phyloP scores from a whole-genome alignment of 2,888 invertebrate species.

The Eulithis prunata region DNA sequence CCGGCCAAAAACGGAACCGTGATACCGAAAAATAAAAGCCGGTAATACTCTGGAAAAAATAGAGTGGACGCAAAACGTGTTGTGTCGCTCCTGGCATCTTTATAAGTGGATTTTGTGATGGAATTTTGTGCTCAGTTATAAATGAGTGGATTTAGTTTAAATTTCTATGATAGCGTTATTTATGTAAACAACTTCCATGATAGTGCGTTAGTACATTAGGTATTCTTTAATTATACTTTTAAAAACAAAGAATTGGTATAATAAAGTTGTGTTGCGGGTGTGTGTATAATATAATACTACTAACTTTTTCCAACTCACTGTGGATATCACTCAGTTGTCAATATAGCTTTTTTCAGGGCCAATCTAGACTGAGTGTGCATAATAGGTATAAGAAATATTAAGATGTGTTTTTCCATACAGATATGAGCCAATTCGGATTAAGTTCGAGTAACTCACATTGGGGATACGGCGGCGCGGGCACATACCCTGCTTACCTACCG shows the following conservation, averaged over 20 bases:
- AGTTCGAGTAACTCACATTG: conserved; percentile 94
- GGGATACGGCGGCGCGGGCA: conserved; percentile 94
- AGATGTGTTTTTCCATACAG: conserved; percentile 68
- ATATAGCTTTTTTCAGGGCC: too few species aligned
- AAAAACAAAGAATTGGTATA: too few species aligned
- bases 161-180: background rate
- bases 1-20: conserved; percentile 81
- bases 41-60: conserved; percentile 78
- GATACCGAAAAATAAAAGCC: conserved; percentile 84
- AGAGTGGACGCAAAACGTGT: conserved; percentile 64
- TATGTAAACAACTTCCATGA: too few species aligned
- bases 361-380: too few species aligned
- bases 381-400: too few species aligned
- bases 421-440: conserved; percentile 94
- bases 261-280: too few species aligned
- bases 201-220: too few species aligned
- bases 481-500: conserved; percentile 93
- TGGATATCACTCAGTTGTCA: too few species aligned
- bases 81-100: conserved; percentile 65
- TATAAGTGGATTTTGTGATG: conserved; percentile 58
- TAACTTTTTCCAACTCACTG: too few species aligned
- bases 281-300: too few species aligned
- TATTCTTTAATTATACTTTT: too few species aligned
- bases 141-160: conserved; percentile 12
- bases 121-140: conserved; percentile 45